These are phyloP conservation scores for Nesogale talazaci DNA, from an alignment of 2,113 vertebrate species.

Conservation along the genomic window DNA sequence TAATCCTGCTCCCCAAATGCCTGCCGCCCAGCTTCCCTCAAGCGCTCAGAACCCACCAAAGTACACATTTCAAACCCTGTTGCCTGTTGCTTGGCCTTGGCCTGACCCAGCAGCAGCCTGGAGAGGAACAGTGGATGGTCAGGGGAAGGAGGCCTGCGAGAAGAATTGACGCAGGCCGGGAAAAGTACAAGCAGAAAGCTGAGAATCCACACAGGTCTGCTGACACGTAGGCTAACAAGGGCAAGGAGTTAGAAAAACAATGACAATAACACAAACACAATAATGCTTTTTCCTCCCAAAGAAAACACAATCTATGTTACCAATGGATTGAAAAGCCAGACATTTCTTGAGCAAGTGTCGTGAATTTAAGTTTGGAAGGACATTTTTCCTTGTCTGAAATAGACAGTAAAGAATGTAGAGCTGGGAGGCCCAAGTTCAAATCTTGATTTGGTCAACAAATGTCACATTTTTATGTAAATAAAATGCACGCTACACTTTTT, in stretches of 20 bases:
- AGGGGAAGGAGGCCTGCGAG: background rate
- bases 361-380: slow-evolving; percentile 78
- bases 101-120: background rate
- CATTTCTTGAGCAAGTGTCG: slow-evolving; percentile 71
- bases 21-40: background rate
- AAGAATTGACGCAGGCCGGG: slow-evolving; percentile 3
- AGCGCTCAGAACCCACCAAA: background rate
- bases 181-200: slow-evolving; percentile 39
- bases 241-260: slow-evolving; percentile 54
- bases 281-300: slow-evolving; percentile 70
- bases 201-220: too few relatives aligned
- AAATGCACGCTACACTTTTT: background rate
- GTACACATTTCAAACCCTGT: background rate
- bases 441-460: background rate
- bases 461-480: background rate
- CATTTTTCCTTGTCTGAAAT: slow-evolving; percentile 65
- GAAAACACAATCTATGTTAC: slow-evolving; percentile 68
- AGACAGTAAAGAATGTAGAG: slow-evolving; percentile 48
- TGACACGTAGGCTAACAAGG: slow-evolving; percentile 51
- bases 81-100: background rate
- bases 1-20: background rate
- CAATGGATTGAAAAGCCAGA: slow-evolving; percentile 76
- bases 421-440: slow-evolving; percentile 40
- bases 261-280: background rate
- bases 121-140: background rate